Evolutionary conservation across 1,140 invertebrate genomes (phyloP), one percentile per base, ranked within the genome.

Genomic region (Listronotus oregonensis): DNA sequence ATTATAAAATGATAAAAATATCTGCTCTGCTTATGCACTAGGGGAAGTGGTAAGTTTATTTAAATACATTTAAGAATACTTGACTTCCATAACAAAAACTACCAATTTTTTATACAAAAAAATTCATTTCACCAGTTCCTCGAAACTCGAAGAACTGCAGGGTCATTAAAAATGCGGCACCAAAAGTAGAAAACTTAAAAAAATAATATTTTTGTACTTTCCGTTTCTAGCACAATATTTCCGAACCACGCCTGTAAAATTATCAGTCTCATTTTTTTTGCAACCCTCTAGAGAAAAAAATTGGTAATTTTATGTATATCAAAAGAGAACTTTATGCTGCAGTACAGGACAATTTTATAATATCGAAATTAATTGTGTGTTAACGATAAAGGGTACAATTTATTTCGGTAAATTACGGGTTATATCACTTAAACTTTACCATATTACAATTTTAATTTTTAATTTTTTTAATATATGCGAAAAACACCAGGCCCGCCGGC

Each of bases 1-100:
- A 69, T 60, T 50, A 44, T 15, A 32, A 73, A 70, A 72, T 71
- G 69, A 70, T 70, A 75, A 76, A 74, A 73, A 77, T 72, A 77
- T 74, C 71, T 77, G 75, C 75, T 77, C 75, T 77, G 73, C 71
- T 72, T 75, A 76, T 74, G 68, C 68, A 66, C 69, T 74, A 69
- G 67, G 70, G 70, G 69, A 68, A 58, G 58, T 56, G 67, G 18
- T 50, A 60, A 51, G 40, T 67, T 44, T 64, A 60, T 66, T 55
- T 68, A 66, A 66, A 66, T 72, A 72, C 67, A 69, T 69, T 64
- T 71, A 67, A 73, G 66, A 63, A 56, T 66, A 66, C 50, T 54
- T 59, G 15, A 49, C 12, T 50, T 62, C 7, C 46, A 14, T 21
- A 12, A 51, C 50, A 40, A 69, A 69, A 51, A 57, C 58, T 60